A percentile compares a stretch with the other conserved stretches of the same genome.
Evolutionary conservation across 2,888 invertebrate species (phyloP).

Genomic region (Hymenopus coronatus): DNA sequence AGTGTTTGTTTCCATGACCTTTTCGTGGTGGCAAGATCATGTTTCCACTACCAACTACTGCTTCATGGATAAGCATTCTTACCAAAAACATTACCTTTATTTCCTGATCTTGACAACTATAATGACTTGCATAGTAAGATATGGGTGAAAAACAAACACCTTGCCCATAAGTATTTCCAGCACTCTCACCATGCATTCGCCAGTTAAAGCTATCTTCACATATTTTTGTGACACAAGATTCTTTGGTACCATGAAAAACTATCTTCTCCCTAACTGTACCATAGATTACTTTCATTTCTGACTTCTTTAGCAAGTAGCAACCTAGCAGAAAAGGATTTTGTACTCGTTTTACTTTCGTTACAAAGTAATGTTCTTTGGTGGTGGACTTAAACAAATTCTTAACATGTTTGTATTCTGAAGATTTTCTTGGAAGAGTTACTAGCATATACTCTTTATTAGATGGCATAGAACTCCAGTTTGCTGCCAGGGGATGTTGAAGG

Average conservation of each 20-base stretch:
- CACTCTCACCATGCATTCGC: neutral
- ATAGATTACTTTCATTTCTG: neutral
- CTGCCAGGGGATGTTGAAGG: neutral
- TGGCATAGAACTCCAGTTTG: neutral
- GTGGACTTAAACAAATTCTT: neutral
- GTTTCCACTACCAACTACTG: constrained; percentile 35
- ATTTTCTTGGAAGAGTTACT: neutral
- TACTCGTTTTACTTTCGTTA: neutral
- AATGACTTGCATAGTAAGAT: neutral
- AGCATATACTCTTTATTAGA: neutral
- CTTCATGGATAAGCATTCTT: constrained; percentile 36
- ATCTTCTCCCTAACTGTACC: neutral
- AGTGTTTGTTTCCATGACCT: constrained; percentile 16
- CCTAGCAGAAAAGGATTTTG: constrained; percentile 1
- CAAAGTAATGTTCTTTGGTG: neutral
- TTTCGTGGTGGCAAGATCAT: constrained; percentile 37
- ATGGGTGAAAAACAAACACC: neutral
- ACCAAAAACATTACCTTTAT: constrained; percentile 40
- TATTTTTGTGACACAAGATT: neutral
- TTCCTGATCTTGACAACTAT: neutral
- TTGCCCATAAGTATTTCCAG: neutral
- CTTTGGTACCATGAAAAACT: neutral
- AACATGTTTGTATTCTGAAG: neutral
- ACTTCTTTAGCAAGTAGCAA: neutral
- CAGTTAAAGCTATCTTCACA: constrained; percentile 3